Conservation (phyloP, 1,140 invertebrate species). For the Drosophila watanabei region DNA sequence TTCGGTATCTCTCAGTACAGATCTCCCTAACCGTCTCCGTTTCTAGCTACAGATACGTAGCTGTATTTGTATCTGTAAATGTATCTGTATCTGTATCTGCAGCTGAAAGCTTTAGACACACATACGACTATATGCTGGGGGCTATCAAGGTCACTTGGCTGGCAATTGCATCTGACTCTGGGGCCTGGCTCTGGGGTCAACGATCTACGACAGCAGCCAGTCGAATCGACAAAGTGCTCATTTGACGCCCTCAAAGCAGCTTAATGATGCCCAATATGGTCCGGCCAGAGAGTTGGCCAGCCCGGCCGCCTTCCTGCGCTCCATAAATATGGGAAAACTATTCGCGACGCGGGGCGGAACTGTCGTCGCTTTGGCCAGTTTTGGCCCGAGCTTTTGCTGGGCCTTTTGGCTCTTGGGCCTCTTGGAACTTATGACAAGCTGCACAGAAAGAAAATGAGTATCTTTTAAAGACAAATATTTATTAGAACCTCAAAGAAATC, state of each 20-base stretch:
- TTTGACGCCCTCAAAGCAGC: slow-evolving; percentile 42
- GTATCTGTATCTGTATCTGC: slow-evolving; percentile 9
- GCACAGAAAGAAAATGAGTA: background rate
- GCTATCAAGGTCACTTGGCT: slow-evolving; percentile 50
- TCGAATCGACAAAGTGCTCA: slow-evolving; percentile 36
- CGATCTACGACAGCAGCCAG: slow-evolving; percentile 25
- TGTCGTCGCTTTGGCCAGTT: slow-evolving; percentile 53
- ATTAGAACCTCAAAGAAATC: background rate
- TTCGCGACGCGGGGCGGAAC: slow-evolving; percentile 33
- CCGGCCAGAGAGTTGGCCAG: slow-evolving; percentile 16
- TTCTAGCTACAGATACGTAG: background rate
- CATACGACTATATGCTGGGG: background rate
- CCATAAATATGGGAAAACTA: slow-evolving; percentile 59
- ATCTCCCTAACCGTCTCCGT: slow-evolving; percentile 9
- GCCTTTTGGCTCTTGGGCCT: slow-evolving; percentile 9
- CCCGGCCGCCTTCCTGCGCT: slow-evolving; percentile 30
- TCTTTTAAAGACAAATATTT: background rate
- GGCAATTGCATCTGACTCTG: slow-evolving; percentile 46
- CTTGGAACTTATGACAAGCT: slow-evolving; percentile 44
- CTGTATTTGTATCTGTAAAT: slow-evolving; percentile 11
- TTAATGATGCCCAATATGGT: slow-evolving; percentile 63
- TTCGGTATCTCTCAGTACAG: slow-evolving; percentile 2
- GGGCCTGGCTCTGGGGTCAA: slow-evolving; percentile 29
- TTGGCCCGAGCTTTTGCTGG: slow-evolving; percentile 9
- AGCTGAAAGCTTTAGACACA: slow-evolving; percentile 18